Conservation (phyloP, 2,797 vertebrate species). For the Anolis apletophallus region DNA sequence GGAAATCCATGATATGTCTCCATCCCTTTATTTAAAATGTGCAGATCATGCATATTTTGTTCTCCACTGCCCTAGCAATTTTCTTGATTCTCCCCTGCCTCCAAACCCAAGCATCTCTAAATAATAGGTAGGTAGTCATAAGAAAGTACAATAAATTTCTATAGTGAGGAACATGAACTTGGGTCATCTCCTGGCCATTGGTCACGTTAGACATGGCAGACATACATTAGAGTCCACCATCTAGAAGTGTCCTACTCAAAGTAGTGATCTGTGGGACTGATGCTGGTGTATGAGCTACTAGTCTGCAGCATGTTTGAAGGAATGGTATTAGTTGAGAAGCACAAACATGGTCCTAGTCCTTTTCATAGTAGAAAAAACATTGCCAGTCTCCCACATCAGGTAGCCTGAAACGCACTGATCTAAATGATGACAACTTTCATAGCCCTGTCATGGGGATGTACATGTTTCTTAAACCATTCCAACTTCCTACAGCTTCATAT, state of each 20-base stretch:
- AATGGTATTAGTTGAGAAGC: too few relatives aligned
- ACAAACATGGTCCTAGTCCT: too few relatives aligned
- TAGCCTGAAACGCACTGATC: too few relatives aligned
- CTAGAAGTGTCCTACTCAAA: too few relatives aligned
- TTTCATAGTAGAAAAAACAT: too few relatives aligned
- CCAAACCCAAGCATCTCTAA: slow-evolving; percentile 1
- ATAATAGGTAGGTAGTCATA: not conserved
- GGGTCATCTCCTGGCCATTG: not conserved
- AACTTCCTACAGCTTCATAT: not conserved
- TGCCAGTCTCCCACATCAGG: too few relatives aligned
- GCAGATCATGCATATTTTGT: not conserved
- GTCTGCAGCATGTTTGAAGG: too few relatives aligned
- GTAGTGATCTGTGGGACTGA: too few relatives aligned
- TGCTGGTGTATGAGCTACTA: too few relatives aligned
- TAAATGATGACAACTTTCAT: not conserved
- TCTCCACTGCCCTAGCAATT: not conserved
- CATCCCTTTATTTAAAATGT: slow-evolving; percentile 22
- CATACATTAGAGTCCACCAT: not conserved
- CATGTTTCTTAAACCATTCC: not conserved
- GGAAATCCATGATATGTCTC: not conserved
- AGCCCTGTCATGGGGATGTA: not conserved
- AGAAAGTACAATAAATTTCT: not conserved
- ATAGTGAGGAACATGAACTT: not conserved
- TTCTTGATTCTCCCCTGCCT: not conserved
- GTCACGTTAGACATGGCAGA: not conserved